These are phyloP conservation scores for Gulo gulo DNA, from an alignment of 2,113 vertebrate genomes.

Conservation along the genomic window DNA sequence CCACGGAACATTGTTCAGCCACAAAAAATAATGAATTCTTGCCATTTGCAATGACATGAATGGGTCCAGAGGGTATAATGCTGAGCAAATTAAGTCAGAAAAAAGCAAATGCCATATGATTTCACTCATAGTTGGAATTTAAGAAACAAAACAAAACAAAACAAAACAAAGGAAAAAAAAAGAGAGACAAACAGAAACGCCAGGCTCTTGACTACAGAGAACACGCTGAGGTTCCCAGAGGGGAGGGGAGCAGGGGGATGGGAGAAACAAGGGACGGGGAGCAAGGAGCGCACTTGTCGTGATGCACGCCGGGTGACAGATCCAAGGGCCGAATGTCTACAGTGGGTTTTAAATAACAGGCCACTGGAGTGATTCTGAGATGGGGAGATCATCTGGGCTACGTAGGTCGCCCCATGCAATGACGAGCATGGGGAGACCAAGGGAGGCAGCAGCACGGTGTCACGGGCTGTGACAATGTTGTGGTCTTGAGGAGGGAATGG, in stretches of 20 bases:
- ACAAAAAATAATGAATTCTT: background rate
- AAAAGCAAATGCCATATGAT: background rate
- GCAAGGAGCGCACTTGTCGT: background rate
- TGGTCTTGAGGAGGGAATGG: fast-evolving
- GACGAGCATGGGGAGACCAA: fast-evolving
- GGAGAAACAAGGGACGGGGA: background rate
- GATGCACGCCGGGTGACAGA: fast-evolving
- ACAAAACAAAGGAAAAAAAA: background rate
- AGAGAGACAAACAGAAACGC: background rate
- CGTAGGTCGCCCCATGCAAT: fast-evolving
- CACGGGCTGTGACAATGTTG: fast-evolving
- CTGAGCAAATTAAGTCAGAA: background rate
- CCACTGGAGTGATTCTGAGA: too few relatives aligned
- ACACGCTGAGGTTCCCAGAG: background rate
- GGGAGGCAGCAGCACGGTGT: fast-evolving
- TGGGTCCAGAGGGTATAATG: background rate
- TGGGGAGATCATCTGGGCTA: background rate
- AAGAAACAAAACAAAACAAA: background rate
- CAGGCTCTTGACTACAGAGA: background rate
- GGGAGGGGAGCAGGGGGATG: background rate
- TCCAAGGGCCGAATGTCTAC: background rate
- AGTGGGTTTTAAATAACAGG: background rate
- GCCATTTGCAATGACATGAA: background rate
- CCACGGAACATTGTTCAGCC: background rate
- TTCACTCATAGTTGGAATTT: background rate